Percentiles rank a stretch among this genome's conserved stretches.
These are phyloP conservation scores for Tetanocera ferruginea DNA, from an alignment of 2,888 invertebrate species.

Conservation along the genomic window DNA sequence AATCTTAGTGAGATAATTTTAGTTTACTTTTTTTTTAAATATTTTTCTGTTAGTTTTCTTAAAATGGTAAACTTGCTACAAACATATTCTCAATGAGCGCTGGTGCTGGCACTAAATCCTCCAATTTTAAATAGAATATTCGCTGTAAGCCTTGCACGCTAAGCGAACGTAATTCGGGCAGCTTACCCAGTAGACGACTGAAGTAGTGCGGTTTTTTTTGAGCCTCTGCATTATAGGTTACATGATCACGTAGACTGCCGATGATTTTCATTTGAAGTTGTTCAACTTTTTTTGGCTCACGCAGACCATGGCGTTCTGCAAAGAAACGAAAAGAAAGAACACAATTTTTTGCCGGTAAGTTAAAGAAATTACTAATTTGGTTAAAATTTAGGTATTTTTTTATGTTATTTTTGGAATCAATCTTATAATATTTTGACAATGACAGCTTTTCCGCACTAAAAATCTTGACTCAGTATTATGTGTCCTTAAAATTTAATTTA, in stretches of 20 bases:
- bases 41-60: slow-evolving; percentile 61
- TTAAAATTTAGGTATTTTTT: no score
- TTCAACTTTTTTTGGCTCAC: slow-evolving; percentile 93
- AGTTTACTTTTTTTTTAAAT: not conserved
- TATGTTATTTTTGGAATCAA: no score
- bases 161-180: slow-evolving; percentile 92
- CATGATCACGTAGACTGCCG: slow-evolving; percentile 94
- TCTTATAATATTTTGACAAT: no score
- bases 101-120: slow-evolving; percentile 92
- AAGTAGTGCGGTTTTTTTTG: slow-evolving; percentile 94
- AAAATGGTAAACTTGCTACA: slow-evolving; percentile 94
- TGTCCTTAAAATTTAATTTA: no score
- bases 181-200: slow-evolving; percentile 90
- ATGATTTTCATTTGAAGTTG: slow-evolving; percentile 97
- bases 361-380: not conserved
- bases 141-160: slow-evolving; percentile 94
- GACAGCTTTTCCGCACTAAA: no score
- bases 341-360: not conserved
- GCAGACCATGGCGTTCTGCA: slow-evolving; percentile 91
- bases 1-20: not conserved
- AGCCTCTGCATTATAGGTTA: slow-evolving; percentile 90
- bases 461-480: no score
- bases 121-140: slow-evolving; percentile 93
- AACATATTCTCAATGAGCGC: slow-evolving; percentile 96
- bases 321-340: slow-evolving; percentile 1